Base-by-base conservation (phyloP, 92 coral and sea anemone genomes). In the Plumapathes pennacea region DNA sequence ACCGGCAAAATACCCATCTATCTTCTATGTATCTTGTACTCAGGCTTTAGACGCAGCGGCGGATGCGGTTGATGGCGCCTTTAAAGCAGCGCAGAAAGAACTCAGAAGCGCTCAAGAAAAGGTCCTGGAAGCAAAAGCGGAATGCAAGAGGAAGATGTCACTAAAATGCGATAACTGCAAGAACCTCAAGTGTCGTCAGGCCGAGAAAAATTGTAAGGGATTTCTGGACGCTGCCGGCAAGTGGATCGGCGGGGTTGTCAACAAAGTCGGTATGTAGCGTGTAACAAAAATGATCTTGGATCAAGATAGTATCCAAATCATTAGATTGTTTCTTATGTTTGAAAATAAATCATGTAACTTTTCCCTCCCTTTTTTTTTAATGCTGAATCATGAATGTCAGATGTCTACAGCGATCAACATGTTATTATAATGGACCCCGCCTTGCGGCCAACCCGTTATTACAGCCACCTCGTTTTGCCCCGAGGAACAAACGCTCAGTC, bases 31-130 rank as follows among this genome's bases (percentile, higher is more conserved):
- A 20, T n/a, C 26, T 42, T 0, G 19, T 8, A 43, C 13, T 1
- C 38, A 92, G 98, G 85, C 83, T 4, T 64, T 89, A 23, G 96
- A 92, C 50, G 77, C 64, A 15, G 99, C 96, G 0, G 99, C 96
- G 2, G 56, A 72, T 7, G 86, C 89, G 44, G 91, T 94, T 15
- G 83, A 72, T 42, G 85, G 81, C 1, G 99, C 89, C 37, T 94
- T 94, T 38, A 92, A 94, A 34, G 91, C 82, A 14, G 99, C 99
- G 10, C 76, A 92, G 39, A 41, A 76, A 54, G 53, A 61, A 49
- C 65, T 94, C 12, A 48, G 79, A 25, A 67, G 76, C 4, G 99
- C 99, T 5, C 89, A 82, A 12, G 55, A 67, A 27, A 18, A 32
- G 0, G 99, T 94, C 13, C 58, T 65, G 49, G 66, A 72, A 26